Percentiles rank a stretch among this genome's conserved stretches.
Evolutionary conservation across 2,888 invertebrate species (phyloP).

Genomic region (Aproaerema taeniolella): DNA sequence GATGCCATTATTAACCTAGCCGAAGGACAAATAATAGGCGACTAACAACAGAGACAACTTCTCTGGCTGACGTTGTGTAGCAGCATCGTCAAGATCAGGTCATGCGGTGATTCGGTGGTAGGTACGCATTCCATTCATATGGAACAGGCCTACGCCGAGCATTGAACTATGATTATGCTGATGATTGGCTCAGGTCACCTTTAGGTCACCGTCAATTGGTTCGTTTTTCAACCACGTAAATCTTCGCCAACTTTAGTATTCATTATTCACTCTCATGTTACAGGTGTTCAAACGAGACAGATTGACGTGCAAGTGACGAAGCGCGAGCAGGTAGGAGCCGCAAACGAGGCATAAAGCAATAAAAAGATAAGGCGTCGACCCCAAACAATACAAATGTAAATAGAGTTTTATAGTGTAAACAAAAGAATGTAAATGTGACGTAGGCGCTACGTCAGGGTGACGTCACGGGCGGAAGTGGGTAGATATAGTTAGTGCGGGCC

Average conservation of each 20-base stretch:
- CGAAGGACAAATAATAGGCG: too few relatives aligned
- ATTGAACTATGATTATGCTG: too few relatives aligned
- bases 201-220: not conserved
- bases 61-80: too few relatives aligned
- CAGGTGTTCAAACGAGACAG: not conserved
- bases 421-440: constrained; percentile 65
- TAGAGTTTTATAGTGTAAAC: constrained; percentile 72
- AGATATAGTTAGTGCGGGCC: constrained; percentile 60
- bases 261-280: not conserved
- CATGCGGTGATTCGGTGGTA: too few relatives aligned
- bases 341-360: constrained; percentile 55
- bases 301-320: constrained; percentile 1
- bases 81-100: too few relatives aligned
- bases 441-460: constrained; percentile 55
- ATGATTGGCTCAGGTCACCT: constrained; percentile 1
- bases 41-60: too few relatives aligned
- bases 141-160: too few relatives aligned
- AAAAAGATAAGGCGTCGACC: constrained; percentile 68
- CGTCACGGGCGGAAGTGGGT: constrained; percentile 72
- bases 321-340: constrained; percentile 33
- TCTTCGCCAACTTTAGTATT: not conserved
- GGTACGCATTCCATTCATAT: too few relatives aligned
- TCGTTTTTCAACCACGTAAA: too few relatives aligned
- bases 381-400: constrained; percentile 68
- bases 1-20: too few relatives aligned